phyloP scores from a whole-genome alignment of 2,797 vertebrate species.

The Bothrops alternatus region DNA sequence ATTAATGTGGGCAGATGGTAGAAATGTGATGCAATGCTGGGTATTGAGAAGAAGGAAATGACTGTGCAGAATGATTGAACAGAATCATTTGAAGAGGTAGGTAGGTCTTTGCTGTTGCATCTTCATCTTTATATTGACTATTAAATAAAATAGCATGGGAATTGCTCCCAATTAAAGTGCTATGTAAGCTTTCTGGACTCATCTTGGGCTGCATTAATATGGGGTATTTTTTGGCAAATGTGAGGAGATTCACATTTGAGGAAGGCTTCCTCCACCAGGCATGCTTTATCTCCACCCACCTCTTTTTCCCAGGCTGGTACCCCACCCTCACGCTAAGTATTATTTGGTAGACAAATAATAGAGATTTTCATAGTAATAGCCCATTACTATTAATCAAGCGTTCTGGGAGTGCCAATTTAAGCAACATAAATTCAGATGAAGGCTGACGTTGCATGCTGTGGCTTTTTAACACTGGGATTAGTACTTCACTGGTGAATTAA shows the following conservation, averaged over 20 bases:
- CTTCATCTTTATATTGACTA: background rate
- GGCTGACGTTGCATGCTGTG: background rate
- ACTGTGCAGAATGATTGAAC: background rate
- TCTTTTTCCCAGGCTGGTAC: background rate
- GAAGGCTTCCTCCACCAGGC: background rate
- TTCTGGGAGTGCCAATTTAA: background rate
- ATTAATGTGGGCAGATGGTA: background rate
- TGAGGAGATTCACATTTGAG: background rate
- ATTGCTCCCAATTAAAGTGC: background rate
- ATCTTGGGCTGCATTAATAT: background rate
- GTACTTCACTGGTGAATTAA: background rate
- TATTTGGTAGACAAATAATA: background rate
- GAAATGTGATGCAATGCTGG: background rate
- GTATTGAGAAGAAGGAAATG: constrained; percentile 15
- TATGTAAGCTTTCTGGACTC: background rate
- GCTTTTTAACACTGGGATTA: background rate
- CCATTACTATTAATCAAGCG: background rate
- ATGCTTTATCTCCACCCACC: background rate
- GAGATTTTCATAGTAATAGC: background rate
- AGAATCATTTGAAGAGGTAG: background rate
- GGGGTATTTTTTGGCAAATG: background rate
- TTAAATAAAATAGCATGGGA: background rate
- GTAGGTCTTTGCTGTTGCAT: background rate
- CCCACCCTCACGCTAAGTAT: background rate
- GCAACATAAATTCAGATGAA: background rate